These are phyloP conservation scores for Siniperca knerii DNA, from an alignment of 2,113 vertebrate genomes.

Conservation along the genomic window DNA sequence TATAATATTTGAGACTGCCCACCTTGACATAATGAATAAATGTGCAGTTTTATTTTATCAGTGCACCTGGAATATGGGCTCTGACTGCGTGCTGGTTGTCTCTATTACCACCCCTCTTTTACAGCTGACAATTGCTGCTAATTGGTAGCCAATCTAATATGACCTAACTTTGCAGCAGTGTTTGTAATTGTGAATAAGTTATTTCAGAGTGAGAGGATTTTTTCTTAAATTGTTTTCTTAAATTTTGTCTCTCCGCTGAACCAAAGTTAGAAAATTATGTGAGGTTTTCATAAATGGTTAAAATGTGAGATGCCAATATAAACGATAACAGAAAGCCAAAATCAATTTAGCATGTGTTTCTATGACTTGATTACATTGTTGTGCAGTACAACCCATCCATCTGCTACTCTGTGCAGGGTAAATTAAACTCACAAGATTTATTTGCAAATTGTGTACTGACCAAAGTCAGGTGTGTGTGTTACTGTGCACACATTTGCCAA, in stretches of 20 bases:
- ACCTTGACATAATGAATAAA: neutral
- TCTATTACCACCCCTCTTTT: neutral
- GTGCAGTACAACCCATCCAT: neutral
- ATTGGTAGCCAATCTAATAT: conserved; percentile 13
- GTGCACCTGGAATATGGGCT: neutral
- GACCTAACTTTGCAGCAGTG: neutral
- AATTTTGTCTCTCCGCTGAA: neutral
- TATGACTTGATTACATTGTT: neutral
- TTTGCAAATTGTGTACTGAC: conserved; percentile 13
- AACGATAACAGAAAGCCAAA: neutral
- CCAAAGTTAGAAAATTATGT: neutral
- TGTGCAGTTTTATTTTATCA: neutral
- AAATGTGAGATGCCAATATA: neutral
- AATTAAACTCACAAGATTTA: conserved; percentile 18
- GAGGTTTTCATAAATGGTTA: neutral
- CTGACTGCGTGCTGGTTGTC: neutral
- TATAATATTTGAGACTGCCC: neutral
- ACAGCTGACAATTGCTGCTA: neutral
- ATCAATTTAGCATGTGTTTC: neutral
- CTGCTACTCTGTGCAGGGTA: neutral
- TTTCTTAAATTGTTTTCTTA: neutral
- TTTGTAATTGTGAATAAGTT: neutral
- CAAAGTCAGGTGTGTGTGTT: neutral
- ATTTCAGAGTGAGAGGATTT: neutral
- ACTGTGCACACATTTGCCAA: conserved; percentile 26